Conservation (phyloP, 2,797 vertebrate species). For the Cynopterus sphinx region DNA sequence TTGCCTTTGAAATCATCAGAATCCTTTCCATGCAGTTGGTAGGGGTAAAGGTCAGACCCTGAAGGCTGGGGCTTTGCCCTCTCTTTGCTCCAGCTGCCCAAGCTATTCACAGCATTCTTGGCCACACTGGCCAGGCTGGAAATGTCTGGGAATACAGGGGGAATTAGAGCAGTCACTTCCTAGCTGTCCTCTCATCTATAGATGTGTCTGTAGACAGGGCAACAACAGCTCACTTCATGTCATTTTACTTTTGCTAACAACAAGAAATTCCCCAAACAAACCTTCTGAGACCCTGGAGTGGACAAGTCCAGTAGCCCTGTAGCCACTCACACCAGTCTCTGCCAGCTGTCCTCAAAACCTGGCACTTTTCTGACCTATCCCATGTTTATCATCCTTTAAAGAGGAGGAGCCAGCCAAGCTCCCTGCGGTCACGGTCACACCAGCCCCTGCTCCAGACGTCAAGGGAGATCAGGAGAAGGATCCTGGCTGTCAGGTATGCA, state of each 20-base stretch:
- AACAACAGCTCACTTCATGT: background rate
- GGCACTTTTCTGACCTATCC: conserved; percentile 36
- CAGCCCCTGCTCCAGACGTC: conserved; percentile 53
- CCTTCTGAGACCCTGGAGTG: background rate
- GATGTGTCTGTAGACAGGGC: background rate
- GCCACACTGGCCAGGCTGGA: background rate
- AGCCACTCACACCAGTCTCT: background rate
- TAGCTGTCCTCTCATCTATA: background rate
- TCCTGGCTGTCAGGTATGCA: conserved; percentile 69
- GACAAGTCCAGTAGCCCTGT: background rate
- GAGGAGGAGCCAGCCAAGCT: conserved; percentile 71
- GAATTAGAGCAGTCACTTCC: background rate
- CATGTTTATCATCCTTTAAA: conserved; percentile 74
- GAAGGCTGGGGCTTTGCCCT: background rate
- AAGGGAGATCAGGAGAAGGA: conserved; percentile 63
- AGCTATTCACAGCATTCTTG: background rate
- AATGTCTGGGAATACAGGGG: background rate
- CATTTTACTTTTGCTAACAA: background rate
- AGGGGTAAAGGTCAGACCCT: background rate
- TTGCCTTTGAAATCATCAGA: background rate
- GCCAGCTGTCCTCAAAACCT: background rate
- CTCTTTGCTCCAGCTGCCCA: background rate
- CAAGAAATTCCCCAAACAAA: background rate
- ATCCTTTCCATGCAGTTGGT: background rate
- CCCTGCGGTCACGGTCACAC: conserved; percentile 45